Conservation (phyloP, 1,140 invertebrate genomes). For the Uloborus diversus region DNA sequence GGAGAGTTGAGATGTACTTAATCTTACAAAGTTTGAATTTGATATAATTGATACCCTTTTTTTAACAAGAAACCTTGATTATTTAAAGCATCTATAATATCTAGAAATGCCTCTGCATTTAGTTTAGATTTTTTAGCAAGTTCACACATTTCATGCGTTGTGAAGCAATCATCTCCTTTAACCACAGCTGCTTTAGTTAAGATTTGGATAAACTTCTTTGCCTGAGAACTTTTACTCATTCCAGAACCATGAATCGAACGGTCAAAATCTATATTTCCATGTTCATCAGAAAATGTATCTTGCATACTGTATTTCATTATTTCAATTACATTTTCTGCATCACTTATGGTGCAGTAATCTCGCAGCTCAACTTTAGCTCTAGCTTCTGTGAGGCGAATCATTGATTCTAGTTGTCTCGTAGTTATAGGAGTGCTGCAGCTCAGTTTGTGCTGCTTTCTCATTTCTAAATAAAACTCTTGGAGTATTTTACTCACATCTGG, state of each 20-base stretch:
- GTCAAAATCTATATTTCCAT: slow-evolving; percentile 75
- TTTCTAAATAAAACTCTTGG: slow-evolving; percentile 83
- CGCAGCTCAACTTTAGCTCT: slow-evolving; percentile 85
- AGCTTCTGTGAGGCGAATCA: slow-evolving; percentile 87
- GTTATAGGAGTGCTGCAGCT: slow-evolving; percentile 78
- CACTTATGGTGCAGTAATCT: slow-evolving; percentile 77
- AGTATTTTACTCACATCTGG: slow-evolving; percentile 75
- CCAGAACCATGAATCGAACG: slow-evolving; percentile 77
- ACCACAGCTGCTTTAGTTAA: slow-evolving; percentile 74
- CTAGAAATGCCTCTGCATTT: slow-evolving; percentile 69
- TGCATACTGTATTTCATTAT: slow-evolving; percentile 83
- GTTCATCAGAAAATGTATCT: slow-evolving; percentile 78
- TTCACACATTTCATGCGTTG: slow-evolving; percentile 78
- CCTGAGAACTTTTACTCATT: slow-evolving; percentile 75
- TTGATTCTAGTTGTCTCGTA: slow-evolving; percentile 84
- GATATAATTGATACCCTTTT: slow-evolving; percentile 81
- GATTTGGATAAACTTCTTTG: slow-evolving; percentile 78
- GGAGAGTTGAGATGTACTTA: not conserved
- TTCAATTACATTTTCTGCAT: slow-evolving; percentile 87
- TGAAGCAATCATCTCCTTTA: slow-evolving; percentile 76
- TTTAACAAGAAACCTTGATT: slow-evolving; percentile 85
- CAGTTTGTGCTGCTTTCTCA: slow-evolving; percentile 75
- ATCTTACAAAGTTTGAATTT: slow-evolving; percentile 66
- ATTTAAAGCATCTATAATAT: slow-evolving; percentile 80
- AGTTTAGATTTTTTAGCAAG: slow-evolving; percentile 74